These are phyloP conservation scores for Neopipo cinnamomea DNA, from an alignment of 2,113 vertebrate genomes.

Conservation along the genomic window DNA sequence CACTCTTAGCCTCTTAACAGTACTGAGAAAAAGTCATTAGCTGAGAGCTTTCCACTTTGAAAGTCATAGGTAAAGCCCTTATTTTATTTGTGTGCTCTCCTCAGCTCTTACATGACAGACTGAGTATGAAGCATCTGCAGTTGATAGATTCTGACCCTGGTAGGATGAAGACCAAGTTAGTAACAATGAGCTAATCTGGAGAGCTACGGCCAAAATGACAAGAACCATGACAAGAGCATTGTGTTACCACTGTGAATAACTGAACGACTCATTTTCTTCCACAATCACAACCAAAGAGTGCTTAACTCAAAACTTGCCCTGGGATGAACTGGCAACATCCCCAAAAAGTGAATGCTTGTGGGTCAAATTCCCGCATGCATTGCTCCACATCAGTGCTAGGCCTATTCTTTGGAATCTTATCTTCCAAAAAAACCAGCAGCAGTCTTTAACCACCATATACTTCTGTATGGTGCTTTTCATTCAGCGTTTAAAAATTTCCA, in stretches of 20 bases:
- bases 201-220: background rate
- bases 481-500: background rate
- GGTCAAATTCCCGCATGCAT: background rate
- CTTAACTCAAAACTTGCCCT: background rate
- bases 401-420: background rate
- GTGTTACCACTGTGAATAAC: background rate
- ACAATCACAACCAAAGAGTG: background rate
- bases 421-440: background rate
- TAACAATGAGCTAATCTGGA: background rate
- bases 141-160: background rate
- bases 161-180: background rate
- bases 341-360: background rate
- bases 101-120: background rate
- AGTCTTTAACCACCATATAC: background rate
- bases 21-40: background rate
- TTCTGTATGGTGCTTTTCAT: background rate
- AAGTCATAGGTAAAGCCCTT: conserved; percentile 20
- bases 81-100: background rate
- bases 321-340: background rate
- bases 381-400: background rate
- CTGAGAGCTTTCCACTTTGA: conserved; percentile 18
- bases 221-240: background rate
- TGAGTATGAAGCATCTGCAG: background rate
- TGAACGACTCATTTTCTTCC: background rate
- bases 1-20: background rate